Evolutionary conservation across 2,797 vertebrate species (phyloP).

Genomic region (Brotula barbata): DNA sequence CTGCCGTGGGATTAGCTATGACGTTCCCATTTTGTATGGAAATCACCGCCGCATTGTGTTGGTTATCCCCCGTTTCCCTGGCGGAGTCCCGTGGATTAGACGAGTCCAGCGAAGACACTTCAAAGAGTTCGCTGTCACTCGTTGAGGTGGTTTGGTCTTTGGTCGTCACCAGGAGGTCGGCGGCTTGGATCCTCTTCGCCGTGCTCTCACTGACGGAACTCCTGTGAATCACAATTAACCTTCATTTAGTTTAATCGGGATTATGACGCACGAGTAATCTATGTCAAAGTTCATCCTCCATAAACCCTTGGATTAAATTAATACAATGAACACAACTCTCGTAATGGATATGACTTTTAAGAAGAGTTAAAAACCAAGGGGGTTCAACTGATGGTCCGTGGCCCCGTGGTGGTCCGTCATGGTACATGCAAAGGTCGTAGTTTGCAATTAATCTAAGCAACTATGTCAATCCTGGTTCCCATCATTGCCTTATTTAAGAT

Average conservation of each 20-base stretch:
- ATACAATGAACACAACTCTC: background rate
- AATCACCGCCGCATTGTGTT: constrained; percentile 53
- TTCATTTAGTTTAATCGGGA: too few relatives aligned
- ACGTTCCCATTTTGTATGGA: constrained; percentile 70
- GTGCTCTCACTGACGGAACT: constrained; percentile 60
- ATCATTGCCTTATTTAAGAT: too few relatives aligned
- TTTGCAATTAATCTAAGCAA: too few relatives aligned
- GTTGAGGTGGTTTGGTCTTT: constrained; percentile 89
- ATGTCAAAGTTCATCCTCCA: background rate
- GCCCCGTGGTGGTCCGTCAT: too few relatives aligned
- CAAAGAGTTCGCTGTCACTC: constrained; percentile 76
- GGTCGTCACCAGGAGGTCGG: constrained; percentile 73
- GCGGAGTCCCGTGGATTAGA: constrained; percentile 59
- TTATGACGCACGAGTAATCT: background rate
- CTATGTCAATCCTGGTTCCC: too few relatives aligned
- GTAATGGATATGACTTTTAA: too few relatives aligned
- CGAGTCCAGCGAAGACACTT: constrained; percentile 63
- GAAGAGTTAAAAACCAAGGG: too few relatives aligned
- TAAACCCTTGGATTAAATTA: background rate
- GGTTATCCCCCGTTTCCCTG: constrained; percentile 53
- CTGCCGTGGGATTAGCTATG: constrained; percentile 75
- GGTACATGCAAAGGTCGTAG: too few relatives aligned
- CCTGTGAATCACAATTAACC: constrained; percentile 65
- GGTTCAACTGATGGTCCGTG: too few relatives aligned
- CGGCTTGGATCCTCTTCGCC: constrained; percentile 67